Conservation (phyloP, 2,113 vertebrate species). For the Entelurus aequoreus region DNA sequence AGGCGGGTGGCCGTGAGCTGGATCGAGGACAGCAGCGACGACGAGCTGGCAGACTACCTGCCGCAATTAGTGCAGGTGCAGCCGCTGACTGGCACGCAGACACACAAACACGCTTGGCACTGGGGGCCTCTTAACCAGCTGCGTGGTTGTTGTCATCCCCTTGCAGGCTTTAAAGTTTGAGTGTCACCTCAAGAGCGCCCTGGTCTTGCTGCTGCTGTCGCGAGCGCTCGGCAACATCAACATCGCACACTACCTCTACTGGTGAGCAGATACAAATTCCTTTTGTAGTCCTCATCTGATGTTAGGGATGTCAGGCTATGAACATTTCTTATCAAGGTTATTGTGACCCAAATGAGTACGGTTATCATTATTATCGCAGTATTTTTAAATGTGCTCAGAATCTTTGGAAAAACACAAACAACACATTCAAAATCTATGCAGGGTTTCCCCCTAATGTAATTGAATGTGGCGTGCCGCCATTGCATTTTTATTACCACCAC, state of each 20-base stretch:
- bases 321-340: no score
- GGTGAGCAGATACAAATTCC: constrained; percentile 70
- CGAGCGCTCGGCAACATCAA: constrained; percentile 87
- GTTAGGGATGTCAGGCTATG: not conserved
- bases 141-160: not conserved
- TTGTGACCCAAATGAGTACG: no score
- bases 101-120: not conserved
- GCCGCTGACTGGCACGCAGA: not conserved
- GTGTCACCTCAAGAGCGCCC: constrained; percentile 85
- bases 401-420: no score
- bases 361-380: no score
- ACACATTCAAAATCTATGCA: no score
- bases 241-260: constrained; percentile 89
- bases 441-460: no score
- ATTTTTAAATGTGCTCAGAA: no score
- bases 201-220: constrained; percentile 86
- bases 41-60: constrained; percentile 89
- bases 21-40: constrained; percentile 88
- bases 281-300: not conserved
- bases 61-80: constrained; percentile 94
- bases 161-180: constrained; percentile 90
- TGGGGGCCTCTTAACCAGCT: not conserved
- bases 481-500: no score
- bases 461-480: no score
- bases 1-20: constrained; percentile 83